phyloP scores from a whole-genome alignment of 2,888 invertebrate species.

The Troides oblongomaculatus region DNA sequence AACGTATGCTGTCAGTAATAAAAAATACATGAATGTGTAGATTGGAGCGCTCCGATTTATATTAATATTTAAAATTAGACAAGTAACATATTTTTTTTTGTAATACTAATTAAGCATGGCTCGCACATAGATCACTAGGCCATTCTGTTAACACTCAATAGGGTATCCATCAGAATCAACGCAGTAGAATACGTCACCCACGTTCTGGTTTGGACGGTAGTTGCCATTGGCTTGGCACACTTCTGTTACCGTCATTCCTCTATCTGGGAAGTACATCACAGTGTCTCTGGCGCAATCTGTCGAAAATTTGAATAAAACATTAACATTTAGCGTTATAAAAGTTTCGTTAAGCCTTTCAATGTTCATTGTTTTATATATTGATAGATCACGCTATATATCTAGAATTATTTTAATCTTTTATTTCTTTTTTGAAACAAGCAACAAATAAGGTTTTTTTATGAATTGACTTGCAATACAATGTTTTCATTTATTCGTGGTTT shows the following conservation, averaged over 20 bases:
- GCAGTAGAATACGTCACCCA: conserved; percentile 76
- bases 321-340: neutral
- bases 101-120: conserved; percentile 34
- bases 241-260: conserved; percentile 69
- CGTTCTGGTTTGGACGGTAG: conserved; percentile 77
- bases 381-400: no score
- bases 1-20: neutral
- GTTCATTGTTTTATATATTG: no score
- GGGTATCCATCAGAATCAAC: conserved; percentile 82
- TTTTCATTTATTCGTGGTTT: no score
- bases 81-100: neutral
- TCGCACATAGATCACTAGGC: conserved; percentile 47
- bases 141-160: conserved; percentile 39
- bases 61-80: neutral
- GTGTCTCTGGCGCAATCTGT: conserved; percentile 83
- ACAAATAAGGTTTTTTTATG: no score
- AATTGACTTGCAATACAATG: no score
- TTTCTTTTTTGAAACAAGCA: no score
- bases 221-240: conserved; percentile 79
- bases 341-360: neutral
- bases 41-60: neutral
- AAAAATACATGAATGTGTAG: neutral
- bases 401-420: no score
- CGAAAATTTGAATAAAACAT: conserved; percentile 16
- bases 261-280: conserved; percentile 68